Percentiles rank a stretch among this genome's conserved stretches.
phyloP scores from a whole-genome alignment of 1,140 invertebrate species.

The Trachymyrmex cornetzi region DNA sequence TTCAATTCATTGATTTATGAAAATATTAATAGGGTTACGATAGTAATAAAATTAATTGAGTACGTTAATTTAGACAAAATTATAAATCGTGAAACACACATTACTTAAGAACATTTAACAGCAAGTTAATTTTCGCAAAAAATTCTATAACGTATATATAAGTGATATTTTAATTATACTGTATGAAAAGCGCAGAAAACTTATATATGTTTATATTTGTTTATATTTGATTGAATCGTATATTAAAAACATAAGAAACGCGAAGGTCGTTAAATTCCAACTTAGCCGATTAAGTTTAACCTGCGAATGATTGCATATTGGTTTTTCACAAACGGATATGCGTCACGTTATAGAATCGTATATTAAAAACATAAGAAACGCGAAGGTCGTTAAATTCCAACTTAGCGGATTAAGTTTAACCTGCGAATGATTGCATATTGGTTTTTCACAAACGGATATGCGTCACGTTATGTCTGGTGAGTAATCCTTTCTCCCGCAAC shows the following conservation, averaged over 20 bases:
- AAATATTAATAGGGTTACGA: too few species aligned
- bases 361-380: neutral
- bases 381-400: neutral
- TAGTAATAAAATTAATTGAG: too few species aligned
- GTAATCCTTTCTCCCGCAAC: slow-evolving; percentile 48
- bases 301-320: neutral
- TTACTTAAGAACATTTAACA: too few species aligned
- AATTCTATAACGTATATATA: too few species aligned
- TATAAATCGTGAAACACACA: too few species aligned
- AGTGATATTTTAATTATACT: too few species aligned
- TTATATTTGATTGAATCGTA: neutral
- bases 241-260: neutral
- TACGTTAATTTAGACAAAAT: too few species aligned
- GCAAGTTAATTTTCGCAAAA: too few species aligned
- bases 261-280: neutral
- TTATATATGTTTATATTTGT: neutral
- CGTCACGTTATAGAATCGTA: neutral
- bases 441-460: neutral
- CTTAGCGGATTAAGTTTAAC: neutral
- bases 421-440: neutral
- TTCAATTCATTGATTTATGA: too few species aligned
- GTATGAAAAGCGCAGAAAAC: neutral
- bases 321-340: neutral
- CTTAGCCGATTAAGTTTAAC: neutral
- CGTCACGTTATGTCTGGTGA: slow-evolving; percentile 17